These are phyloP conservation scores for Origma solitaria DNA, from an alignment of 2,113 vertebrate species.

Conservation along the genomic window DNA sequence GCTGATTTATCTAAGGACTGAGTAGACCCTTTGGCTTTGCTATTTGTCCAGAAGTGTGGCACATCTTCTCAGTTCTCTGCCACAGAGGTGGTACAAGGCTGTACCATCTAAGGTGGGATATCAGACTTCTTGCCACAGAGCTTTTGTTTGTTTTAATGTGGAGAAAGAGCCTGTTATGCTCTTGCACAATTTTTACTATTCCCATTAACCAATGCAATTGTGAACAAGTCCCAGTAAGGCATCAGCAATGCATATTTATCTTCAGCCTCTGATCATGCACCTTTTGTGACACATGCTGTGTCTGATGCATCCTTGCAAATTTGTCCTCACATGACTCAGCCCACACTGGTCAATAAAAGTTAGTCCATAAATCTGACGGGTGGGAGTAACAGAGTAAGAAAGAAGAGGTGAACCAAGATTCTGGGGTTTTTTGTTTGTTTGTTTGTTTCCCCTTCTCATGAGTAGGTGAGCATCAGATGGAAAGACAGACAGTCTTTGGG, in stretches of 20 bases:
- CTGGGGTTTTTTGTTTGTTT: not conserved
- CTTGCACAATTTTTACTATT: not conserved
- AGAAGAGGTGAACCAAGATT: not conserved
- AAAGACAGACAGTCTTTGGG: not conserved
- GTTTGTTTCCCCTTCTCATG: not conserved
- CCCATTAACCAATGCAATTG: not conserved
- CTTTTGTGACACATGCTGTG: not conserved
- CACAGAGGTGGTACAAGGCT: fast-evolving
- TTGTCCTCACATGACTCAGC: not conserved
- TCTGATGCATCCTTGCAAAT: not conserved
- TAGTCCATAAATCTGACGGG: not conserved
- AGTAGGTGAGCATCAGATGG: not conserved
- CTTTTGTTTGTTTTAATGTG: not conserved
- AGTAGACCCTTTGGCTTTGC: not conserved
- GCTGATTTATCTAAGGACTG: not conserved
- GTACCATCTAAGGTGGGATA: not conserved
- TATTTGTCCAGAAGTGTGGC: not conserved
- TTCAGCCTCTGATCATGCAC: not conserved
- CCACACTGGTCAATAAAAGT: not conserved
- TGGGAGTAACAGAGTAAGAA: not conserved
- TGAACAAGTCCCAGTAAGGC: not conserved
- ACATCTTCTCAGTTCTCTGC: not conserved
- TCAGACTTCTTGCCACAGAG: not conserved
- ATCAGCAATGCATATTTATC: fast-evolving
- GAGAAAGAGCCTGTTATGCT: not conserved